Conservation (phyloP, 2,888 invertebrate genomes). For the Cerceris ruficornis region DNA sequence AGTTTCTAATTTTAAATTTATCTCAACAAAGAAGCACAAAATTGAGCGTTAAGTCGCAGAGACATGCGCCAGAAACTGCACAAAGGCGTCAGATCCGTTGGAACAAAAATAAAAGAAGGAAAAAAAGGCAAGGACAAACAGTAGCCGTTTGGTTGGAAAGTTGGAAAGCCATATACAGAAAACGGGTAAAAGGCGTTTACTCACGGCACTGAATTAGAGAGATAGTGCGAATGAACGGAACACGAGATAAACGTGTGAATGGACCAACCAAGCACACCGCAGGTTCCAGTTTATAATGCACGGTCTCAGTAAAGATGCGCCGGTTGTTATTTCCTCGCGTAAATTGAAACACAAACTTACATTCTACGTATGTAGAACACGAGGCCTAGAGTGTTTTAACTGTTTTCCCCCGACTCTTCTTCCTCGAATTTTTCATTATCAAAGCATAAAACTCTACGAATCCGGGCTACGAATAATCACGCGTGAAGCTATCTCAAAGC, state of each 20-base stretch:
- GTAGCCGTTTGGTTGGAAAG: conserved; percentile 42
- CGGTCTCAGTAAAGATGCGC: conserved; percentile 24
- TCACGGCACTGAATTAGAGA: conserved; percentile 60
- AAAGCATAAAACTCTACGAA: too few relatives aligned
- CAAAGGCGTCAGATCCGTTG: conserved; percentile 2
- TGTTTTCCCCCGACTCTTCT: too few relatives aligned
- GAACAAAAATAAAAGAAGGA: conserved; percentile 19
- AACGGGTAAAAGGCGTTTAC: conserved; percentile 42
- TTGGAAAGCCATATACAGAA: conserved; percentile 15
- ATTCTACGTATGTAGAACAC: not conserved
- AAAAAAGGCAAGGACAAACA: conserved; percentile 60
- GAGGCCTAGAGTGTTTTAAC: too few relatives aligned
- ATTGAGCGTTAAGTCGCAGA: too few relatives aligned
- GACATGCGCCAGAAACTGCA: too few relatives aligned
- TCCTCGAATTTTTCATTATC: too few relatives aligned
- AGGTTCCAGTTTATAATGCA: conserved; percentile 49
- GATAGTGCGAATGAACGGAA: conserved; percentile 62
- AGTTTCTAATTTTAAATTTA: too few relatives aligned
- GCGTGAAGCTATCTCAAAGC: too few relatives aligned
- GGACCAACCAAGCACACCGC: conserved; percentile 32
- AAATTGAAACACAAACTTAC: conserved; percentile 49
- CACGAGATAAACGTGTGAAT: conserved; percentile 62
- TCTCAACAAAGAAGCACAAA: too few relatives aligned
- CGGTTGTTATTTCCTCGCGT: conserved; percentile 19
- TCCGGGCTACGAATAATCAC: too few relatives aligned